Percentiles rank a stretch among this genome's conserved stretches.
These are phyloP conservation scores for Drosophila bocki DNA, from an alignment of 1,140 invertebrate species.

Conservation along the genomic window DNA sequence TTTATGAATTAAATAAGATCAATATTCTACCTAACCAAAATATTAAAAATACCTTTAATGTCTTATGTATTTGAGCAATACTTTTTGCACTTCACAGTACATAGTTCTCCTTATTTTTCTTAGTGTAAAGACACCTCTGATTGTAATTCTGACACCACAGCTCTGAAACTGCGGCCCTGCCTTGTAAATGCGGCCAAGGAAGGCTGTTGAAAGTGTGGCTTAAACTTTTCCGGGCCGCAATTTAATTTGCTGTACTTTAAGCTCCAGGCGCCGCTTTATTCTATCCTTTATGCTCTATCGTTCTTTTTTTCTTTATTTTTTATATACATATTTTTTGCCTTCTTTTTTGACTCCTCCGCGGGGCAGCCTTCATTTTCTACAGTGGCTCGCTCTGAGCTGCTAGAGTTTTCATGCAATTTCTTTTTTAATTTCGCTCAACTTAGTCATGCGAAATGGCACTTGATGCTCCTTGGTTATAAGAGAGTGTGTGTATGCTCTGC, in stretches of 20 bases:
- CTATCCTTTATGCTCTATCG: background rate
- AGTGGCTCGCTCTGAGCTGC: constrained; percentile 18
- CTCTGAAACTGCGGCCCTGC: constrained; percentile 7
- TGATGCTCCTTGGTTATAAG: constrained; percentile 64
- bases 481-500: constrained; percentile 16
- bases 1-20: too few relatives aligned
- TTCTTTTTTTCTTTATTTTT: constrained; percentile 15
- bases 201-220: constrained; percentile 17
- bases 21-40: background rate
- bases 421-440: constrained; percentile 76
- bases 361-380: constrained; percentile 51
- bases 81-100: background rate
- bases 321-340: background rate
- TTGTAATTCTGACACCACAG: background rate
- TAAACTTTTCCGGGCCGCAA: constrained; percentile 35
- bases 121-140: constrained; percentile 4
- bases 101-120: background rate
- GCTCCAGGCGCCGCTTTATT: constrained; percentile 16
- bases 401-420: constrained; percentile 65
- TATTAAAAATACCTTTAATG: background rate
- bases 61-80: rapidly evolving
- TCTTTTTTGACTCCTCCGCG: constrained; percentile 30
- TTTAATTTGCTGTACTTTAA: constrained; percentile 78
- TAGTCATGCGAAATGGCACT: constrained; percentile 79
- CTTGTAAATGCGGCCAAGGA: constrained; percentile 37